Conservation (phyloP, 2,797 vertebrate genomes). For the Prionace glauca region DNA sequence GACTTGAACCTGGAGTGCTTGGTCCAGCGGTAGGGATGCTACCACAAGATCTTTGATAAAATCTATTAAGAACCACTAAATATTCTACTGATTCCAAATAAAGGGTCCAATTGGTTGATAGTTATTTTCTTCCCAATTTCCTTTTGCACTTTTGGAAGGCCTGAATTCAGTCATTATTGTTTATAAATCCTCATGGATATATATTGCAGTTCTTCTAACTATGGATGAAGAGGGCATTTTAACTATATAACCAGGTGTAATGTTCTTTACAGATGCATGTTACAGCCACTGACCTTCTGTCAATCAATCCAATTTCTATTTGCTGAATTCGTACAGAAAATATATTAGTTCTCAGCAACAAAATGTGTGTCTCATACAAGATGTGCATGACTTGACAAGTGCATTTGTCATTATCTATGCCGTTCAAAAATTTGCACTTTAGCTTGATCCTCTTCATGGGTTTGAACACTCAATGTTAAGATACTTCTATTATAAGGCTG, state of each 20-base stretch:
- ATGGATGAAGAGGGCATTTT: neutral
- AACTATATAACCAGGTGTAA: neutral
- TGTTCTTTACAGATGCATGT: conserved; percentile 6
- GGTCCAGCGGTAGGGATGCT: too few relatives aligned
- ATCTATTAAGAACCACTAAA: neutral
- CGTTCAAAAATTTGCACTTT: conserved; percentile 10
- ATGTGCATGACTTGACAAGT: conserved; percentile 31
- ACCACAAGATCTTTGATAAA: too few relatives aligned
- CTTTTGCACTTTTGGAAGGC: neutral
- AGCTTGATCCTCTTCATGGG: neutral
- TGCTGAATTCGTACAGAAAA: conserved; percentile 23
- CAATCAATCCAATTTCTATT: neutral
- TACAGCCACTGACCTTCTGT: conserved; percentile 15
- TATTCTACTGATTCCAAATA: neutral
- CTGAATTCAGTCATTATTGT: neutral
- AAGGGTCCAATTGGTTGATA: neutral
- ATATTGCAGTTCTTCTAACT: neutral
- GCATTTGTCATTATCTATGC: neutral
- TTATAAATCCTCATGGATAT: neutral
- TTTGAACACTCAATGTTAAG: conserved; percentile 5
- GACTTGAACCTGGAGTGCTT: too few relatives aligned
- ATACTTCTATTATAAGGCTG: conserved; percentile 3
- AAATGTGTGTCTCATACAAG: conserved; percentile 26
- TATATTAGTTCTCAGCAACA: neutral
- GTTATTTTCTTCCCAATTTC: neutral